Conservation (phyloP, 1,140 invertebrate species). For the Stegodyphus dumicola region DNA sequence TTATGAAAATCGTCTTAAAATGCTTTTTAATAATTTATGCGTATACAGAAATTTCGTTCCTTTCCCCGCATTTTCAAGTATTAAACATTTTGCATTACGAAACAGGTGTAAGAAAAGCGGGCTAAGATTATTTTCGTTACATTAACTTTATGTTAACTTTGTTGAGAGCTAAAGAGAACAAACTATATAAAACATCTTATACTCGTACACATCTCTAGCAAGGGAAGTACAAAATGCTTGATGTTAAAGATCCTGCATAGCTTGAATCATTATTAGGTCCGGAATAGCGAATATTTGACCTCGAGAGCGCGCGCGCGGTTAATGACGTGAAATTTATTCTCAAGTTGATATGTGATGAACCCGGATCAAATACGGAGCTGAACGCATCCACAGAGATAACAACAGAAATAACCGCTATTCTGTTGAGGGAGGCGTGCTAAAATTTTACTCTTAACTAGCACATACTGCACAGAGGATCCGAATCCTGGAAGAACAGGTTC, state of each 20-base stretch:
- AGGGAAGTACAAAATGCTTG: no score
- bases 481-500: conserved; percentile 46
- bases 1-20: no score
- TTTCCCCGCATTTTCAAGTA: no score
- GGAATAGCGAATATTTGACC: conserved; percentile 1
- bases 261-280: conserved; percentile 1
- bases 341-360: conserved; percentile 37
- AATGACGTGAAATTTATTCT: conserved; percentile 38
- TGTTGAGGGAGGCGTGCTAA: conserved; percentile 32
- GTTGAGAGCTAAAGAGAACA: no score
- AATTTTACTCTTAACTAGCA: conserved; percentile 43
- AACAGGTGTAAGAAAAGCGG: no score
- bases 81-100: no score
- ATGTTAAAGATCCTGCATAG: background rate
- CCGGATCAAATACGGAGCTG: conserved; percentile 34
- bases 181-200: no score
- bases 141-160: no score
- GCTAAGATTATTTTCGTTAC: no score
- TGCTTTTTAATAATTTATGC: no score
- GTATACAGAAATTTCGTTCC: no score
- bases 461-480: conserved; percentile 43
- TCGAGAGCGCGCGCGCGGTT: background rate
- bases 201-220: no score
- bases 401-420: conserved; percentile 22
- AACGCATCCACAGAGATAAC: conserved; percentile 19